Evolutionary conservation across 2,113 vertebrate species (phyloP).

Genomic region (Embiotoca jacksoni): DNA sequence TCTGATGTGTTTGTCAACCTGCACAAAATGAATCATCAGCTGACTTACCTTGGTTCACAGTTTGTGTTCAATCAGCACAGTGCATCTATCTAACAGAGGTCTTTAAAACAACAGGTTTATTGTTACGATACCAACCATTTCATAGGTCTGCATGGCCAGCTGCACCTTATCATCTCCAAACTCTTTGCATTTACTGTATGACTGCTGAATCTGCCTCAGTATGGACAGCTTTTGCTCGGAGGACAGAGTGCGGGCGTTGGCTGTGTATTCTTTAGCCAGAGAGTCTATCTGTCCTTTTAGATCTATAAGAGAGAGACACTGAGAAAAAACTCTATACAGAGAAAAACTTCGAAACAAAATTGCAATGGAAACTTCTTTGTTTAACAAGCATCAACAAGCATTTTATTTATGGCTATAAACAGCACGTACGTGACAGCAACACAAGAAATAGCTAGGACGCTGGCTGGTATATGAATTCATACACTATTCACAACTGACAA

Average conservation of each 20-base stretch:
- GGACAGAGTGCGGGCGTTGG: conserved; percentile 90
- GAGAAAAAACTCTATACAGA: background rate
- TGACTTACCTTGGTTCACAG: background rate
- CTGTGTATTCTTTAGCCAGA: conserved; percentile 94
- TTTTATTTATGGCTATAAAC: no score
- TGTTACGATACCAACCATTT: conserved; percentile 88
- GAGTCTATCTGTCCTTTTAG: conserved; percentile 96
- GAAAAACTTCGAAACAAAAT: no score
- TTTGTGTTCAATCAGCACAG: background rate
- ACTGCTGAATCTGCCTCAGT: conserved; percentile 95
- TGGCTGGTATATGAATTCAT: no score
- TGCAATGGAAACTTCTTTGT: no score
- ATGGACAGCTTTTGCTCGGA: conserved; percentile 94
- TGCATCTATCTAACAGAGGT: background rate
- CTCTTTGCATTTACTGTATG: conserved; percentile 97
- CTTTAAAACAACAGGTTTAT: background rate
- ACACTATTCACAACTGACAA: no score
- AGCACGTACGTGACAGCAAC: no score
- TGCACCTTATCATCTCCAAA: conserved; percentile 99
- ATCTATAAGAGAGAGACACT: conserved; percentile 73
- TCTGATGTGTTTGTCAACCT: conserved; percentile 98
- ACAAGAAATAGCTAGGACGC: no score
- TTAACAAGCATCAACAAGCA: no score
- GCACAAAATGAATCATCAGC: background rate
- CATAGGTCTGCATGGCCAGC: conserved; percentile 98